These are phyloP conservation scores for Enoplolaimus lenunculus DNA, from an alignment of 2,888 invertebrate genomes.

Conservation along the genomic window DNA sequence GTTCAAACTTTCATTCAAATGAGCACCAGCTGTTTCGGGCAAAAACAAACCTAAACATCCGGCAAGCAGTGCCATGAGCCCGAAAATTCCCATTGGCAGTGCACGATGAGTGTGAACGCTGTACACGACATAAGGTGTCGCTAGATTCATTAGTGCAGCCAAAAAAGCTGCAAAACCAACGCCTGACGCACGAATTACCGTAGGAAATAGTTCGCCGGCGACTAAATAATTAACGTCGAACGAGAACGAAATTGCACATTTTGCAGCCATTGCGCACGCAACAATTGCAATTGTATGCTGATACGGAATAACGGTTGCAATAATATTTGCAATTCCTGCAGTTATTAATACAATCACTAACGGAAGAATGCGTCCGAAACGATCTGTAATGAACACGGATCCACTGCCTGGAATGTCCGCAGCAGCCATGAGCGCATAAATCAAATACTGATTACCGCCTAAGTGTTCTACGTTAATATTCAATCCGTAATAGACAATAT, in stretches of 20 bases:
- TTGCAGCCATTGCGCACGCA: background rate
- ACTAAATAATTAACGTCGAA: conserved; percentile 11
- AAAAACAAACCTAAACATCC: background rate
- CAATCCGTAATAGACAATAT: conserved; percentile 8
- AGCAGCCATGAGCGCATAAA: conserved; percentile 1
- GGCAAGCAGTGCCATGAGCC: background rate
- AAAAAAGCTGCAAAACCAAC: background rate
- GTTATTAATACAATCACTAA: background rate
- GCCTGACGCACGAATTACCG: conserved; percentile 13
- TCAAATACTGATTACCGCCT: conserved; percentile 8
- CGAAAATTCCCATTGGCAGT: conserved; percentile 14
- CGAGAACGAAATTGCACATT: background rate
- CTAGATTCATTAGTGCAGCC: background rate
- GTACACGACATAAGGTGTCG: background rate
- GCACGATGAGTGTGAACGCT: background rate
- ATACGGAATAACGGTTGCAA: background rate
- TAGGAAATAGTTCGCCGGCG: conserved; percentile 5
- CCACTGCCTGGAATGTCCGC: conserved; percentile 1
- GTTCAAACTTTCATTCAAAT: background rate
- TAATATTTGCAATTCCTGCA: background rate
- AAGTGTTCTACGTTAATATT: background rate
- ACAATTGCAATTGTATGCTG: background rate
- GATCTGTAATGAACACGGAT: background rate
- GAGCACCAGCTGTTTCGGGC: background rate
- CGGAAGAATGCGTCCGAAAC: background rate